Conservation (phyloP, 2,888 invertebrate genomes). For the Xestia rhomboidea region DNA sequence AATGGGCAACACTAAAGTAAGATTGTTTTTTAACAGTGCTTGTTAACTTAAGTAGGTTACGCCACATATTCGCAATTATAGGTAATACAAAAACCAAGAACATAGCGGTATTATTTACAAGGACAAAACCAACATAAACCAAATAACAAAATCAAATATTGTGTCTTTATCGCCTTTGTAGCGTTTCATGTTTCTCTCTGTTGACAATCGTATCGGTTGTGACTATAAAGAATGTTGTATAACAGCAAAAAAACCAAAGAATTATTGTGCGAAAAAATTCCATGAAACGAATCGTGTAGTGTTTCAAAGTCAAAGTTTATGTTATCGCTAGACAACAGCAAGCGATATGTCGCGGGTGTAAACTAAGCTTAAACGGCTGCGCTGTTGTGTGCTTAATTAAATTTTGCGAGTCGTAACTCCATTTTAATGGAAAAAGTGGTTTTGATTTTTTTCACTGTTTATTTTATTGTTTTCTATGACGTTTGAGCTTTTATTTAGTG, state of each 20-base stretch:
- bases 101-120: constrained; percentile 16
- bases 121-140: constrained; percentile 8
- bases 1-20: neutral
- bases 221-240: constrained; percentile 17
- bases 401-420: constrained; percentile 34
- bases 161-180: constrained; percentile 30
- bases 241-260: constrained; percentile 30
- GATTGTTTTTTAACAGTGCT: neutral
- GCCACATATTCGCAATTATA: neutral
- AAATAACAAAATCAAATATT: constrained; percentile 22
- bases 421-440: constrained; percentile 6
- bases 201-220: constrained; percentile 28
- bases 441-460: constrained; percentile 1
- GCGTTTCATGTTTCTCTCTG: constrained; percentile 39
- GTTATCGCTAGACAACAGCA: constrained; percentile 9
- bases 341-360: constrained; percentile 29
- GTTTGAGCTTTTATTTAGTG: neutral
- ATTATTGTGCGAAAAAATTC: constrained; percentile 33
- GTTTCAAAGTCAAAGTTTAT: constrained; percentile 38
- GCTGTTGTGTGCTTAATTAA: constrained; percentile 43
- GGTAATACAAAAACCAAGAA: constrained; percentile 8
- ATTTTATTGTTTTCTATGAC: neutral
- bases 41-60: neutral
- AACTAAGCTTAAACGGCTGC: constrained; percentile 34
- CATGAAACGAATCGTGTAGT: constrained; percentile 29